Evolutionary conservation across 2,113 vertebrate genomes (phyloP), one percentile per base, ranked within the genome.

Genomic region (Raphicerus campestris): DNA sequence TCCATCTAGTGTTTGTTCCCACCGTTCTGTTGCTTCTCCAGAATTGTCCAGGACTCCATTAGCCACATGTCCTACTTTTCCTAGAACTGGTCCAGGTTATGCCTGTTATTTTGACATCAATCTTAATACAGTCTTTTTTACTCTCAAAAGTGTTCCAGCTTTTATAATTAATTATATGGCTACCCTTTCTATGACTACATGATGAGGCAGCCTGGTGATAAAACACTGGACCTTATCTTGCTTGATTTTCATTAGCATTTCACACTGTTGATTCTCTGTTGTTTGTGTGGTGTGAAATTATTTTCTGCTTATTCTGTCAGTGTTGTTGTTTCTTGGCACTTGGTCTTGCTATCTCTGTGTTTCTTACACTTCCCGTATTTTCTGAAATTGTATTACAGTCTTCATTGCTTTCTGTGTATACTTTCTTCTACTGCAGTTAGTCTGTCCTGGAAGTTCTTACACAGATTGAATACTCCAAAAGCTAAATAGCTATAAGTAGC

Each of bases 251-350:
- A 35, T 28, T n/a, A 60, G 42, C 51, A 35, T 90, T 85, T 90
- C 26, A 70, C 3, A 28, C 16, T 90, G 32, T 81, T 51, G 70
- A 60, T 66, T 80, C 35, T 78, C 51, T 60, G 10, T 39, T 87
- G 24, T 77, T 93, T 89, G 47, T 90, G 66, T 70, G 66, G 4
- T 20, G 56, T 60, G 26, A 2, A 26, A 55, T 19, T 55, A 16
- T 85, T 88, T 91, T 84, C 53, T 55, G 11, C 47, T 77, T 89
- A 20, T 80, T 42, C 20, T 85, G 7, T 85, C 14, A 16, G 10
- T 85, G 9, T 90, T 96, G 39, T 42, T 93, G n/a, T 93, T 96
- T 96, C 42, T 90, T 90, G 58, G 9, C 20, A 82, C 45, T 93
- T 88, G 49, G 58, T 90, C 80, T 17, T 85, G 8, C 15, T 85